A percentile compares a stretch with the other conserved stretches of the same genome.
Conservation (phyloP, 2,888 invertebrate genomes). For the Cordilura impudica region DNA sequence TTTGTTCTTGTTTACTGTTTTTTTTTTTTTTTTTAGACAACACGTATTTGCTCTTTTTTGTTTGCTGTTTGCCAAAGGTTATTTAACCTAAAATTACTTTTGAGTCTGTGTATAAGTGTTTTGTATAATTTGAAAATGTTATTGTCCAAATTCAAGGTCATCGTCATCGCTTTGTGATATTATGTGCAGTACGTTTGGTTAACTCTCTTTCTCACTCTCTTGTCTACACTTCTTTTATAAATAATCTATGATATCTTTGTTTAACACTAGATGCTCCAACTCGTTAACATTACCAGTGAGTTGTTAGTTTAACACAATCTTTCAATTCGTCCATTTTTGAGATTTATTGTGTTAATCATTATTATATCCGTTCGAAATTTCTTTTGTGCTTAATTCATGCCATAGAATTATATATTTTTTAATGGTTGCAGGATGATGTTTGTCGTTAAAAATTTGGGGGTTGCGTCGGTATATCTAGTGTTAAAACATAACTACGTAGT, state of each 20-base stretch:
- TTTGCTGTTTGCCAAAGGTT: conserved; percentile 25
- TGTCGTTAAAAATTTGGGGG: too few relatives aligned
- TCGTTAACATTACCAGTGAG: too few relatives aligned
- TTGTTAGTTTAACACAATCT: too few relatives aligned
- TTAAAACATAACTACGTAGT: not conserved
- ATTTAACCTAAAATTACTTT: conserved; percentile 32
- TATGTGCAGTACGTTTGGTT: not conserved
- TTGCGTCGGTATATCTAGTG: too few relatives aligned
- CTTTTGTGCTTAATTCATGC: too few relatives aligned
- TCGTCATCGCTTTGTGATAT: conserved; percentile 38
- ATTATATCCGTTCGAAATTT: too few relatives aligned
- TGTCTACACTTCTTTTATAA: not conserved
- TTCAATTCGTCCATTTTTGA: too few relatives aligned
- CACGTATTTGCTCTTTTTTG: conserved; percentile 7
- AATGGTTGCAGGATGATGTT: too few relatives aligned
- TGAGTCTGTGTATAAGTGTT: conserved; percentile 17
- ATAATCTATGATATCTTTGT: conserved; percentile 12
- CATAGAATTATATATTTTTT: too few relatives aligned
- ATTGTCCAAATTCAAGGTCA: conserved; percentile 55
- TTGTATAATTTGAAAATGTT: conserved; percentile 23
- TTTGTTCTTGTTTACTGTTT: not conserved
- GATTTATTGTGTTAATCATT: too few relatives aligned
- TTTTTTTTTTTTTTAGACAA: conserved; percentile 20
- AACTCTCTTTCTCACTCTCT: conserved; percentile 3
- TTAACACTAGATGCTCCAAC: too few relatives aligned